Percentiles rank a stretch among this genome's conserved stretches.
Conservation (phyloP, 1,140 invertebrate genomes). For the Eufriesea mexicana region DNA sequence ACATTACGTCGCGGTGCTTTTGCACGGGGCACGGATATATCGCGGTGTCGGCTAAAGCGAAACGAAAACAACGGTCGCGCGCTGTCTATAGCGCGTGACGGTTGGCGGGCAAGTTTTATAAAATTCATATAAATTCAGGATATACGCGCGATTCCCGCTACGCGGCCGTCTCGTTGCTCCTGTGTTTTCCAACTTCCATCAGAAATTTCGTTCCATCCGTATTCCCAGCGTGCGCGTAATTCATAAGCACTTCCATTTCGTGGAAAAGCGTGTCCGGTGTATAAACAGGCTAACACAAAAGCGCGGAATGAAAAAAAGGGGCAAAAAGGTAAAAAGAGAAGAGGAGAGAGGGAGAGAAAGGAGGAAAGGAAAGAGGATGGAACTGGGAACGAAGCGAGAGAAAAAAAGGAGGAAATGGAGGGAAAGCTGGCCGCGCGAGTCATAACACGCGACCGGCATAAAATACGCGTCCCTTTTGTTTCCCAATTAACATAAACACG, state of each 20-base stretch:
- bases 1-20: neutral
- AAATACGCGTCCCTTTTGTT: conserved; percentile 34
- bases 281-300: conserved; percentile 41
- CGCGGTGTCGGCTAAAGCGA: neutral
- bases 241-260: conserved; percentile 54
- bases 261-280: conserved; percentile 48
- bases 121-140: conserved; percentile 44
- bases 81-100: neutral
- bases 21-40: too few relatives aligned
- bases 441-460: conserved; percentile 53
- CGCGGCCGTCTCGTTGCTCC: neutral
- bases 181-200: conserved; percentile 30
- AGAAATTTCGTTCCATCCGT: conserved; percentile 49
- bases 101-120: conserved; percentile 14
- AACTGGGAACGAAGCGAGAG: conserved; percentile 40
- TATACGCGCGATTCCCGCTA: conserved; percentile 5
- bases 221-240: conserved; percentile 49
- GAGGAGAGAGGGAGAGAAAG: neutral
- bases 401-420: conserved; percentile 28
- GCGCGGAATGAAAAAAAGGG: neutral
- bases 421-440: conserved; percentile 38
- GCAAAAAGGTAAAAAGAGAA: neutral
- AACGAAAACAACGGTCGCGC: neutral
- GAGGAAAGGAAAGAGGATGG: neutral
- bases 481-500: conserved; percentile 47